A percentile compares a stretch with the other conserved stretches of the same genome.
Evolutionary conservation across 2,888 invertebrate genomes (phyloP).

Genomic region (Lasioglossum malachurum): DNA sequence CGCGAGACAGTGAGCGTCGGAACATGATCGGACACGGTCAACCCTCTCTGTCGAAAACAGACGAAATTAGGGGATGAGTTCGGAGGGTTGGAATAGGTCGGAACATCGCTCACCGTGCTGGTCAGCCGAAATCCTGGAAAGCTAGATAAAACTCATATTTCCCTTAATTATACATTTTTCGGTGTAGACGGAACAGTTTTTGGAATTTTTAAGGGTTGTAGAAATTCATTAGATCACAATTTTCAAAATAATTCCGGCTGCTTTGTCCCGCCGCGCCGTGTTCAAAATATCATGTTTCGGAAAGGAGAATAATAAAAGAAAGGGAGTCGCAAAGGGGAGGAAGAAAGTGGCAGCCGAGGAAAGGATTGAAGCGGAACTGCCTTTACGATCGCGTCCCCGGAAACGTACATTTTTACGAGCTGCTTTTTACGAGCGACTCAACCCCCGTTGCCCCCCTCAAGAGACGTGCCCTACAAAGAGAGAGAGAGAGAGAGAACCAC

Average conservation of each 20-base stretch:
- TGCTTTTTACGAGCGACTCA: conserved; percentile 50
- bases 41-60: neutral
- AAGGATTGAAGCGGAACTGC: conserved; percentile 53
- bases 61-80: neutral
- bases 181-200: too few relatives aligned
- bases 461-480: neutral
- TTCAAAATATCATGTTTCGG: conserved; percentile 30
- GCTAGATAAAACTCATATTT: too few relatives aligned
- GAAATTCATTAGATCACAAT: neutral
- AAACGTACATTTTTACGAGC: conserved; percentile 60
- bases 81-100: neutral
- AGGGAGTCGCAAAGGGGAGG: neutral
- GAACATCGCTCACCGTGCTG: neutral
- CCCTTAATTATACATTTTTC: too few relatives aligned
- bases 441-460: neutral
- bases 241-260: neutral
- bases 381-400: conserved; percentile 61
- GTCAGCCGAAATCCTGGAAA: neutral
- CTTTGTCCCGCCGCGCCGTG: neutral
- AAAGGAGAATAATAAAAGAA: neutral
- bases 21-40: conserved; percentile 24
- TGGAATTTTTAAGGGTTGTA: too few relatives aligned
- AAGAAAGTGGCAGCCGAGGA: neutral
- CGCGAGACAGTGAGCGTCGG: conserved; percentile 27
- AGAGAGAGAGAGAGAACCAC: neutral